phyloP scores from a whole-genome alignment of 2,888 invertebrate species.

The Nomada ferruginata region DNA sequence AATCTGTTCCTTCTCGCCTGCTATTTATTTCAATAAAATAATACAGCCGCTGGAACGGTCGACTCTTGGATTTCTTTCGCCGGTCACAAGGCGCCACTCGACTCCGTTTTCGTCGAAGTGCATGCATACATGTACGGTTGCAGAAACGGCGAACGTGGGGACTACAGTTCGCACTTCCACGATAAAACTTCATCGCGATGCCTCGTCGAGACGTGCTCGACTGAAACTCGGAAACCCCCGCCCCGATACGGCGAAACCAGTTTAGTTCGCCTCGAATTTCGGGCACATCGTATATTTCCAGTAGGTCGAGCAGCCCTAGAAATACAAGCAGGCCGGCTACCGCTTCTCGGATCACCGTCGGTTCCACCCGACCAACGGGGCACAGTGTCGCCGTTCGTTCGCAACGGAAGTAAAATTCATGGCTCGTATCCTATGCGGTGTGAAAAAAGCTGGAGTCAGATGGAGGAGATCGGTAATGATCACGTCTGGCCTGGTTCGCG shows the following conservation, averaged over 20 bases:
- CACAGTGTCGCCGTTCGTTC: conserved; percentile 8
- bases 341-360: not conserved
- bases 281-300: conserved; percentile 4
- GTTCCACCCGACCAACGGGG: too few species aligned
- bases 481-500: conserved; percentile 12
- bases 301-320: not conserved
- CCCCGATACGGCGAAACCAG: conserved; percentile 17
- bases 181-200: too few species aligned
- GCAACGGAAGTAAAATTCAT: conserved; percentile 30
- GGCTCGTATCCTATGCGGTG: not conserved
- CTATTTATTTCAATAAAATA: conserved; percentile 30
- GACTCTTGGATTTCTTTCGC: not conserved
- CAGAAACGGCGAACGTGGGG: too few species aligned
- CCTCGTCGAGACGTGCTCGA: too few species aligned
- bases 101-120: too few species aligned
- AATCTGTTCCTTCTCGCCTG: conserved; percentile 5
- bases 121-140: too few species aligned
- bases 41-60: conserved; percentile 8
- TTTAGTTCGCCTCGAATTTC: conserved; percentile 25
- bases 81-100: not conserved
- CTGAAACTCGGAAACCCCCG: not conserved
- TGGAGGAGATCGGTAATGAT: conserved; percentile 44
- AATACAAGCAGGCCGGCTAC: conserved; percentile 3
- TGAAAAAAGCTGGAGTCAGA: not conserved
- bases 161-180: too few species aligned